Conservation (phyloP, 2,113 vertebrate species). For the Pelecanus crispus region DNA sequence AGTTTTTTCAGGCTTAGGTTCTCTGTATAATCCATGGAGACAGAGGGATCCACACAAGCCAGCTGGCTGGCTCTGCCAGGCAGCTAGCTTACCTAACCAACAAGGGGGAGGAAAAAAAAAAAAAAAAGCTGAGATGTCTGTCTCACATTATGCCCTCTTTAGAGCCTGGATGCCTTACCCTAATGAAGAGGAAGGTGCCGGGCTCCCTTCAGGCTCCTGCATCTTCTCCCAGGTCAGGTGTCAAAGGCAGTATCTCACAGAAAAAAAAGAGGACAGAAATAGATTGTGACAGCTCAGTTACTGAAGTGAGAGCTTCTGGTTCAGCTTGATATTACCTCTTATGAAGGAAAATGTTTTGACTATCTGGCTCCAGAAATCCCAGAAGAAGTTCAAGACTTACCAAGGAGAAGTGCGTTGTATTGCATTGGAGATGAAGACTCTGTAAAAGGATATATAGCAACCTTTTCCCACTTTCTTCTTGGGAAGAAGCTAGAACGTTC, state of each 20-base stretch:
- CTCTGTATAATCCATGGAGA: not conserved
- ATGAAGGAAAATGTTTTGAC: not conserved
- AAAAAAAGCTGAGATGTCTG: not conserved
- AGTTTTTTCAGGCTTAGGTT: not conserved
- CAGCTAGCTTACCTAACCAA: not conserved
- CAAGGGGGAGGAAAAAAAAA: no score
- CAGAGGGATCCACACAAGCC: not conserved
- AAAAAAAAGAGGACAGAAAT: not conserved
- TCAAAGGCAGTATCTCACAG: not conserved
- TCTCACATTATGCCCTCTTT: not conserved
- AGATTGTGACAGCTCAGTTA: not conserved
- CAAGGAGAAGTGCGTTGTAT: not conserved
- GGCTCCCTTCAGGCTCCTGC: not conserved
- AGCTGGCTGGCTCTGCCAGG: not conserved
- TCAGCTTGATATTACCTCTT: not conserved
- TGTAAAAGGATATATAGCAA: not conserved
- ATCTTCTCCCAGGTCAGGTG: not conserved
- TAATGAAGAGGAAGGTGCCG: not conserved
- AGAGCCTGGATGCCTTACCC: not conserved
- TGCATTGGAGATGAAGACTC: not conserved
- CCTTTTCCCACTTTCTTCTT: not conserved
- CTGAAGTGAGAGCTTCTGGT: not conserved
- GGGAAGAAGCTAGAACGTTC: not conserved
- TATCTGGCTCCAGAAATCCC: not conserved
- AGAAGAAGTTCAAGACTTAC: not conserved